Base-by-base conservation (phyloP, 2,888 invertebrate species). In the Lamproptera curius region DNA sequence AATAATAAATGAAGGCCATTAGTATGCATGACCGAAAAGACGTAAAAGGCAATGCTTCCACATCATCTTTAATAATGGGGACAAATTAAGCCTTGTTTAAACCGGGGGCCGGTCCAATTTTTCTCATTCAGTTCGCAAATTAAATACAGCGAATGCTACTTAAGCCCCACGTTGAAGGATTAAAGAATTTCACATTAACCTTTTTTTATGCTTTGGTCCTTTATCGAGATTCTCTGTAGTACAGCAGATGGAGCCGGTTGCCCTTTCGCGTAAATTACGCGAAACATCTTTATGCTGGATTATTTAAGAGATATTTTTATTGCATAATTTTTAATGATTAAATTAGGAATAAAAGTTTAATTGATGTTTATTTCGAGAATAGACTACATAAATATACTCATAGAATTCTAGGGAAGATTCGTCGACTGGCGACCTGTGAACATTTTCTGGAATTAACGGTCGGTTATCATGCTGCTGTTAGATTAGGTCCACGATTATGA, bases 141-240 rank as follows among this genome's bases (percentile, higher is more conserved):
- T 77, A 76, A 76, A 75, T 76, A 82, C 84, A 82, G 59, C 67
- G 73, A 76, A 82, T 64, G 66, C 67, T 79, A 83, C 84, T 85
- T 76, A 77, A 71, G 57, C 60, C 58, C 46, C 60, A 61, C 56
- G 60, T 57, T 60, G 61, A 61, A 61, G 55, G 58, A 67, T 69
- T 74, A 59, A 54, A 57, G 52, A 54, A 56, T 61, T 57, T 58
- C 55, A 61, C 64, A 68, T 61, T 64, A 72, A 70, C 20, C 31
- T 40, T 28, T 40, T 46, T 36, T 46, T 36, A 10, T 11, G 8
- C 33, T 20, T 15, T 45, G 43, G 47, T 47, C 48, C 16, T 43
- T 47, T 42, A 31, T 47, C 35, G 14, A 17, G 13, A 8, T n/a
- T 46, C 28, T 26, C 16, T 20, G 14, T 1, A 20, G 28, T 20